Evolutionary conservation across 2,888 invertebrate species (phyloP).

Genomic region (Lochmaea crataegi): DNA sequence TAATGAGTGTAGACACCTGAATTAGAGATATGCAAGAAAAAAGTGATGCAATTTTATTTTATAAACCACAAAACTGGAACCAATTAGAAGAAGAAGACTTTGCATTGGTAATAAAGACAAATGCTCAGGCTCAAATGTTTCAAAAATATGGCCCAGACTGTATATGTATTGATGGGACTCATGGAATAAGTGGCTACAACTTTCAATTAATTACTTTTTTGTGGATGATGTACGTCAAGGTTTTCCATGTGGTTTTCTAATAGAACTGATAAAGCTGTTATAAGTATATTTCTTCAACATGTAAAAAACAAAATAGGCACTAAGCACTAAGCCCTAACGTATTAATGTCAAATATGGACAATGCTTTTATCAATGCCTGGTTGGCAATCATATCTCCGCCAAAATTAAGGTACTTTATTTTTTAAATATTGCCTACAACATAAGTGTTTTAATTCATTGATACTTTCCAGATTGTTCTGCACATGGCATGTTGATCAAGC

Average conservation of each 20-base stretch:
- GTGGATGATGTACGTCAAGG: slow-evolving; percentile 45
- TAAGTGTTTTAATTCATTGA: not conserved
- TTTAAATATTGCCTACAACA: not conserved
- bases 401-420: not conserved
- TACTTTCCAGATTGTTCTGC: slow-evolving; percentile 16
- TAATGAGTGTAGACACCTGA: too few relatives aligned
- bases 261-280: slow-evolving; percentile 9
- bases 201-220: too few relatives aligned
- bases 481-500: slow-evolving; percentile 17
- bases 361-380: slow-evolving; percentile 12
- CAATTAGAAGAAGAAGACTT: slow-evolving; percentile 45
- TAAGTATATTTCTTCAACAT: slow-evolving; percentile 12
- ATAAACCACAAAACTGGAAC: slow-evolving; percentile 2
- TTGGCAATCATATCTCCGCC: too few relatives aligned
- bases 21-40: not conserved
- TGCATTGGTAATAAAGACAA: slow-evolving; percentile 46
- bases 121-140: slow-evolving; percentile 40
- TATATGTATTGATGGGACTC: too few relatives aligned
- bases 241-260: slow-evolving; percentile 40
- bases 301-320: not conserved
- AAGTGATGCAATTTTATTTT: slow-evolving; percentile 23
- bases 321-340: slow-evolving; percentile 9
- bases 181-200: too few relatives aligned
- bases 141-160: not conserved
- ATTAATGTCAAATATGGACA: slow-evolving; percentile 28